These are phyloP conservation scores for Erinaceus europaeus DNA, from an alignment of 2,113 vertebrate species.

Conservation along the genomic window DNA sequence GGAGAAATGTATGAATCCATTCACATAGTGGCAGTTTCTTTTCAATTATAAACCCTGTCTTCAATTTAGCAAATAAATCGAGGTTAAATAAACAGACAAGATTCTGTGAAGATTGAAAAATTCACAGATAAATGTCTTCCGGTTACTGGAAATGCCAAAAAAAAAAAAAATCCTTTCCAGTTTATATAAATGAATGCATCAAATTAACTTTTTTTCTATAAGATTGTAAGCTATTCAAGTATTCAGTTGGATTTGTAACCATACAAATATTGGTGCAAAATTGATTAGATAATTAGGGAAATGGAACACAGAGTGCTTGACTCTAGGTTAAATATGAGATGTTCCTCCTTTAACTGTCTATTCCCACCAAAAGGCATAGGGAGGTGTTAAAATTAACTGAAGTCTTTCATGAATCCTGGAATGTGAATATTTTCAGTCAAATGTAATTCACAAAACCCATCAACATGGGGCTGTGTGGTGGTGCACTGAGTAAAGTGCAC, in stretches of 20 bases:
- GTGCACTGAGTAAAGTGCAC: too few relatives aligned
- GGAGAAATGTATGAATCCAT: background rate
- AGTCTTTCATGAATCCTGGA: too few relatives aligned
- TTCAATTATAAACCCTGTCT: background rate
- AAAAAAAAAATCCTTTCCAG: background rate
- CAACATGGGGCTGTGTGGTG: too few relatives aligned
- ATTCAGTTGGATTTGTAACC: background rate
- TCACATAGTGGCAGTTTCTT: background rate
- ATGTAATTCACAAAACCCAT: too few relatives aligned
- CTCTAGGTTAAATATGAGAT: fast-evolving
- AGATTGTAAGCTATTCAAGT: background rate
- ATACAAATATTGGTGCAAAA: background rate
- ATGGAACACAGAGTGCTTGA: background rate
- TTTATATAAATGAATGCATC: background rate
- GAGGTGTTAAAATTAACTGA: too few relatives aligned
- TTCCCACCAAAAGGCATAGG: too few relatives aligned
- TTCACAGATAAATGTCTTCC: background rate
- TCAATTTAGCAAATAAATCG: background rate
- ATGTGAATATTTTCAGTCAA: too few relatives aligned
- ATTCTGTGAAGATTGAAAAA: background rate
- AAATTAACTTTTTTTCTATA: background rate
- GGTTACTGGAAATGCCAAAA: background rate
- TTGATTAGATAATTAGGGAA: background rate
- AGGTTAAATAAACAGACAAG: background rate
- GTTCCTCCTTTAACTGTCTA: too few relatives aligned